Evolutionary conservation across 1,140 invertebrate species (phyloP).

Genomic region (Cherax destructor): DNA sequence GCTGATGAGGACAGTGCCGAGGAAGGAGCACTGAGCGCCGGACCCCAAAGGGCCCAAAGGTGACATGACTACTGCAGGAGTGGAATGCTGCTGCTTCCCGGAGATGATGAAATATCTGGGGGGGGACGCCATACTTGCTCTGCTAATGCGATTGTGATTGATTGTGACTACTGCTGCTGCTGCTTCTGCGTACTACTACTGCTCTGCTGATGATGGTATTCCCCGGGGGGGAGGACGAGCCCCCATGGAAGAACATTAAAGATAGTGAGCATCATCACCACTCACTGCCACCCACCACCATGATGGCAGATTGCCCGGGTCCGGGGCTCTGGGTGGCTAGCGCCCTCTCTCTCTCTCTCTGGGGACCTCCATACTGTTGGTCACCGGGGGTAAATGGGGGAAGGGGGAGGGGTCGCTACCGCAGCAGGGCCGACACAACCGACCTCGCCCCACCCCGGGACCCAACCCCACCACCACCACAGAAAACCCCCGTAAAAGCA

Average conservation of each 20-base stretch:
- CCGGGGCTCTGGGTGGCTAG: neutral
- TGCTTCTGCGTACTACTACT: neutral
- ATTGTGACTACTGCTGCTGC: neutral
- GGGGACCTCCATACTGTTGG: neutral
- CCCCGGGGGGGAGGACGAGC: conserved; percentile 39
- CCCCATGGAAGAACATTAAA: conserved; percentile 39
- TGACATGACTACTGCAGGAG: neutral
- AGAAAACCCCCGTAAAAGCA: conserved; percentile 24
- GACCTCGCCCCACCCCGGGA: conserved; percentile 9
- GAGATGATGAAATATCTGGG: neutral
- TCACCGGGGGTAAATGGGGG: too few species aligned
- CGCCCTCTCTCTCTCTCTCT: too few species aligned
- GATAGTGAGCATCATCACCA: conserved; percentile 44
- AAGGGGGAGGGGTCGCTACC: too few species aligned
- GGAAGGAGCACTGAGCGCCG: too few species aligned
- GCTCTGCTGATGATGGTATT: conserved; percentile 29
- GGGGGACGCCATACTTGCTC: conserved; percentile 1
- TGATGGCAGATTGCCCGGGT: conserved; percentile 24
- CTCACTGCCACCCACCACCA: conserved; percentile 37
- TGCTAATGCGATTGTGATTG: too few species aligned
- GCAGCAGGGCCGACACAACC: conserved; percentile 11
- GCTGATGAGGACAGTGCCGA: neutral
- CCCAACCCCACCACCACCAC: conserved; percentile 26
- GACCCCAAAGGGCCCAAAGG: too few species aligned
- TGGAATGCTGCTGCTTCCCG: too few species aligned